These are phyloP conservation scores for Decapterus maruadsi DNA, from an alignment of 2,797 vertebrate species.

Conservation along the genomic window DNA sequence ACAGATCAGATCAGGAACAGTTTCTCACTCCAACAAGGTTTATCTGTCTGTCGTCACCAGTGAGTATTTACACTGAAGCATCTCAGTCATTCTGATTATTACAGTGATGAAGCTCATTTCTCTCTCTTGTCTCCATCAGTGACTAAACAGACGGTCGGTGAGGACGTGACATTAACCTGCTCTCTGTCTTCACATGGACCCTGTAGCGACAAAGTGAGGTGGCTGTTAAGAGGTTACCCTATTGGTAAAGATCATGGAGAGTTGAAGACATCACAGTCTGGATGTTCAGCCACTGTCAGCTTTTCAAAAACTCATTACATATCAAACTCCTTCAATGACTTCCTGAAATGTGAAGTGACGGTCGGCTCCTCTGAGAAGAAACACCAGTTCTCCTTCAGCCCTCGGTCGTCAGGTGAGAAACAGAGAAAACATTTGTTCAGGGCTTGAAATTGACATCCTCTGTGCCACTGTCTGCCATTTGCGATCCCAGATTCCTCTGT, in stretches of 20 bases:
- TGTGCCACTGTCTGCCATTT: too few relatives aligned
- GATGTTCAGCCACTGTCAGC: neutral
- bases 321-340: neutral
- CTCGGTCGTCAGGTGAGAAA: slow-evolving; percentile 10
- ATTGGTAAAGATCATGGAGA: neutral
- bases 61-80: neutral
- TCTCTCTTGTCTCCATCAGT: slow-evolving; percentile 17
- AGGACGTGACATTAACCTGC: accelerated
- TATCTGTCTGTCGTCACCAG: neutral
- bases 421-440: neutral
- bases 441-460: too few relatives aligned
- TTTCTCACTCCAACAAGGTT: accelerated
- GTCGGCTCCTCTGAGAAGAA: accelerated
- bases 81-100: neutral
- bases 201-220: neutral
- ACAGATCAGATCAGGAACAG: too few relatives aligned
- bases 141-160: accelerated
- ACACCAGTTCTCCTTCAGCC: neutral
- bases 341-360: neutral
- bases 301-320: neutral
- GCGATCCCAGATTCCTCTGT: too few relatives aligned
- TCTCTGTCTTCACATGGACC: neutral
- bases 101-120: neutral
- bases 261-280: neutral
- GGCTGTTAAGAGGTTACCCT: neutral